Percentiles rank a stretch among this genome's conserved stretches.
Conservation (phyloP, 2,113 vertebrate genomes). For the Labrus mixtus region DNA sequence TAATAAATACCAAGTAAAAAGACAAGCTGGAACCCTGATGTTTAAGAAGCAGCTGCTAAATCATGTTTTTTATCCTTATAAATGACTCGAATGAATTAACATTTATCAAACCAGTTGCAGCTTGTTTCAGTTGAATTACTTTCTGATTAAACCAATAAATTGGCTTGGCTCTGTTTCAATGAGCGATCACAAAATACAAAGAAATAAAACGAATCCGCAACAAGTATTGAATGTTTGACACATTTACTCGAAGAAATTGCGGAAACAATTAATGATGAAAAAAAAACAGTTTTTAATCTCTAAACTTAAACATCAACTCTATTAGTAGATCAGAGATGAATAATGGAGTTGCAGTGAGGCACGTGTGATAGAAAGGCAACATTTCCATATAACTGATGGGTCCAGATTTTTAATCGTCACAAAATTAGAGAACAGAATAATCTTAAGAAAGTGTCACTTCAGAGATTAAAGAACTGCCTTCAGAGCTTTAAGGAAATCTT, state of each 20-base stretch:
- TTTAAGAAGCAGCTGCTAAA: background rate
- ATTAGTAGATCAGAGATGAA: background rate
- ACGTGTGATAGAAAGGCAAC: too few species aligned
- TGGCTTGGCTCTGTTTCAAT: background rate
- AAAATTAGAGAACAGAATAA: background rate
- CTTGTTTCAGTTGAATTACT: background rate
- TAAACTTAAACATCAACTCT: background rate
- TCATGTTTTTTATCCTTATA: background rate
- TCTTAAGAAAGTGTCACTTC: constrained; percentile 10
- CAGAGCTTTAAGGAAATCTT: constrained; percentile 7
- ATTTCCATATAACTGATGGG: background rate
- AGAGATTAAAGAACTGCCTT: constrained; percentile 12
- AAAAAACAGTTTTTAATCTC: background rate
- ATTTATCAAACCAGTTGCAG: background rate
- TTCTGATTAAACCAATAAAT: background rate
- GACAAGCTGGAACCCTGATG: background rate
- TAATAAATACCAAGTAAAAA: background rate
- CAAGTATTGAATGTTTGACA: background rate
- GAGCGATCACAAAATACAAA: background rate
- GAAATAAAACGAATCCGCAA: background rate
- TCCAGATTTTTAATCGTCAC: background rate
- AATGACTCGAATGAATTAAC: background rate
- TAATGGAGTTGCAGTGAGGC: background rate
- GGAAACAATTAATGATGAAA: background rate
- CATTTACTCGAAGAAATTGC: background rate